Percentiles rank a stretch among this genome's conserved stretches.
These are phyloP conservation scores for Nycticryphes semicollaris DNA, from an alignment of 2,113 vertebrate species.

Conservation along the genomic window DNA sequence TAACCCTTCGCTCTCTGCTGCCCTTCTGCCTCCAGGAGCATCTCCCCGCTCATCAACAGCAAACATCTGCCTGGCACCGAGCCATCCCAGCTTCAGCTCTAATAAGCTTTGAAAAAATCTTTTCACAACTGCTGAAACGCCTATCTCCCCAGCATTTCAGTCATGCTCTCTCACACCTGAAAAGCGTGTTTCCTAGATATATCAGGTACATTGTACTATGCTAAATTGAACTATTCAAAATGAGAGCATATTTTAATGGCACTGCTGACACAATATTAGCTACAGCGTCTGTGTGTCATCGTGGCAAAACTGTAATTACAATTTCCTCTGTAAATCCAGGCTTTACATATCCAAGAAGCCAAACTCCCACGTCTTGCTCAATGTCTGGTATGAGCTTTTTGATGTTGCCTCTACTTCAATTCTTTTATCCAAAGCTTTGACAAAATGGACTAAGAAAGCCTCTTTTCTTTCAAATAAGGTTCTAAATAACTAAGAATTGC, in stretches of 20 bases:
- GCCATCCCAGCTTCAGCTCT: neutral
- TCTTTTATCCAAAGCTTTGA: conserved; percentile 57
- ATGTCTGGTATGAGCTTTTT: conserved; percentile 32
- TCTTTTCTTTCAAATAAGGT: conserved; percentile 19
- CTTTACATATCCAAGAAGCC: conserved; percentile 46
- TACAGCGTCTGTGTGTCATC: conserved; percentile 9
- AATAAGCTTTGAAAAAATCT: neutral
- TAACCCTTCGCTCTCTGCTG: fast-evolving
- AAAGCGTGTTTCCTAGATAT: conserved; percentile 28
- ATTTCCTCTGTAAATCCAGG: conserved; percentile 28
- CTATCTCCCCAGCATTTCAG: neutral
- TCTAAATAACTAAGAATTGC: conserved; percentile 16
- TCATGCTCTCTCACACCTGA: conserved; percentile 7
- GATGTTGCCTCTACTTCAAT: conserved; percentile 13
- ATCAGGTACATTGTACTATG: neutral
- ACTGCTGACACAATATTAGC: conserved; percentile 54
- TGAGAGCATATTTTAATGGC: conserved; percentile 23
- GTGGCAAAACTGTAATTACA: conserved; percentile 64
- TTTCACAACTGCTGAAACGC: neutral
- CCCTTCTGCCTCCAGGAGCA: neutral
- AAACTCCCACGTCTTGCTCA: conserved; percentile 55
- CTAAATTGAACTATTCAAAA: conserved; percentile 38
- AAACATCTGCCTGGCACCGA: neutral
- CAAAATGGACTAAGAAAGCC: neutral
- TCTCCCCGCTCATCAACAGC: fast-evolving